Percentiles rank a stretch among this genome's conserved stretches.
Conservation (phyloP, 2,888 invertebrate genomes). For the Zonitis immaculata region DNA sequence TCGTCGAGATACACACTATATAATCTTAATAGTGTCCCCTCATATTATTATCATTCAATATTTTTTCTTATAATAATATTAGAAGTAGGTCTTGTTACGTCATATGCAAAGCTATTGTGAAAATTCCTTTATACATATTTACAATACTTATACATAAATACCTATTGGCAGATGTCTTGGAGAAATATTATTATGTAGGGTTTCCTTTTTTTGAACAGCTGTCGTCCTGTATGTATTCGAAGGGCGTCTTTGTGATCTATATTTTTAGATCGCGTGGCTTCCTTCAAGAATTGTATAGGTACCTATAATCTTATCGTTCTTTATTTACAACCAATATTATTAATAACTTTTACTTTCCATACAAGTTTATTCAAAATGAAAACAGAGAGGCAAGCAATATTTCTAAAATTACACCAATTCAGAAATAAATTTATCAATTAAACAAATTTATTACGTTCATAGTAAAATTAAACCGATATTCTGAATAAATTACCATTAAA, state of each 20-base stretch:
- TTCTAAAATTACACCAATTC: background rate
- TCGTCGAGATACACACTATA: too few relatives aligned
- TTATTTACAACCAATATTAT: background rate
- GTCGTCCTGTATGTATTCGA: slow-evolving; percentile 8
- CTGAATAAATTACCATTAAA: too few relatives aligned
- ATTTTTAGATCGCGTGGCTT: slow-evolving; percentile 19
- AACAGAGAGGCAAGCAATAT: slow-evolving; percentile 9
- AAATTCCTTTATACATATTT: background rate
- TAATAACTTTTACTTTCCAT: slow-evolving; percentile 18
- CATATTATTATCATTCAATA: background rate
- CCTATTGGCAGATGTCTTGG: slow-evolving; percentile 20
- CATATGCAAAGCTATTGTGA: background rate
- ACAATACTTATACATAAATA: background rate
- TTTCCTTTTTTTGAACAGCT: slow-evolving; percentile 20
- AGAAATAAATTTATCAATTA: background rate
- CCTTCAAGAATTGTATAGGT: slow-evolving; percentile 15
- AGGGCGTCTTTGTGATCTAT: slow-evolving; percentile 22
- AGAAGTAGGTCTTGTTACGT: background rate
- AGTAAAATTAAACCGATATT: too few relatives aligned
- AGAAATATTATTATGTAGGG: slow-evolving; percentile 8
- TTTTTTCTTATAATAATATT: background rate
- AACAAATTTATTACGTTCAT: background rate
- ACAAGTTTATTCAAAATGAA: background rate
- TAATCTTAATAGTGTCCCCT: too few relatives aligned
- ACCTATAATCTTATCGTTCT: background rate